Percentiles rank a stretch among this genome's conserved stretches.
Evolutionary conservation across 2,888 invertebrate species (phyloP).

Genomic region (Prenolepis imparis): DNA sequence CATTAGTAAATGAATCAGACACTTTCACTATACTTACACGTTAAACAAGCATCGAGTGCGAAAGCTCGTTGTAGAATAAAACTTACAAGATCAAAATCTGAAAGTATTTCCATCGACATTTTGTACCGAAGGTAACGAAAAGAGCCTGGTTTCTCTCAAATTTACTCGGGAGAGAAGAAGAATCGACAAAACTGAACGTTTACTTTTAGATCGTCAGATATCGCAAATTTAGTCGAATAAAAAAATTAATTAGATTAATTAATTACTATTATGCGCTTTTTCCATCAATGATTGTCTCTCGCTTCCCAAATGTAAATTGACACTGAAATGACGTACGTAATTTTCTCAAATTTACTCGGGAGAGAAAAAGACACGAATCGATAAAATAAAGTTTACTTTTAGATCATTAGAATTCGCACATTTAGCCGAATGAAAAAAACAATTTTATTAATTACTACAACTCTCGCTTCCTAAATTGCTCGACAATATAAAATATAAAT

Average conservation of each 20-base stretch:
- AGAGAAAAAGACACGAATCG: not conserved
- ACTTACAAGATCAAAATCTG: not conserved
- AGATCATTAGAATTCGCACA: not conserved
- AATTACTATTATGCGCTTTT: not conserved
- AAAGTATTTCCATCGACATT: not conserved
- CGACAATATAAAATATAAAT: not conserved
- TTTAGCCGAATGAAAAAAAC: not conserved
- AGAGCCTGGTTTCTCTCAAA: not conserved
- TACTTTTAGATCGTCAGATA: not conserved
- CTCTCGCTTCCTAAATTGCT: not conserved
- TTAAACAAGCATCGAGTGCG: not conserved
- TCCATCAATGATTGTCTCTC: too few species aligned
- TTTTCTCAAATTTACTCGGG: not conserved
- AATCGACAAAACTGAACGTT: not conserved
- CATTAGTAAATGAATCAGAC: not conserved
- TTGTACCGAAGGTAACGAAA: not conserved
- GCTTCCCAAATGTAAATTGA: too few species aligned
- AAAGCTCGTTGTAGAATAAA: not conserved
- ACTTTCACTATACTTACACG: not conserved
- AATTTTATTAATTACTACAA: not conserved
- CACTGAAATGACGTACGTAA: too few species aligned
- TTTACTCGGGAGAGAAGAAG: not conserved
- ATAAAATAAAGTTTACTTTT: not conserved
- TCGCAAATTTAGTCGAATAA: not conserved
- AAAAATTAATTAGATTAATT: not conserved